These are phyloP conservation scores for Dryadula phaetusa DNA, from an alignment of 2,888 invertebrate genomes.

Conservation along the genomic window DNA sequence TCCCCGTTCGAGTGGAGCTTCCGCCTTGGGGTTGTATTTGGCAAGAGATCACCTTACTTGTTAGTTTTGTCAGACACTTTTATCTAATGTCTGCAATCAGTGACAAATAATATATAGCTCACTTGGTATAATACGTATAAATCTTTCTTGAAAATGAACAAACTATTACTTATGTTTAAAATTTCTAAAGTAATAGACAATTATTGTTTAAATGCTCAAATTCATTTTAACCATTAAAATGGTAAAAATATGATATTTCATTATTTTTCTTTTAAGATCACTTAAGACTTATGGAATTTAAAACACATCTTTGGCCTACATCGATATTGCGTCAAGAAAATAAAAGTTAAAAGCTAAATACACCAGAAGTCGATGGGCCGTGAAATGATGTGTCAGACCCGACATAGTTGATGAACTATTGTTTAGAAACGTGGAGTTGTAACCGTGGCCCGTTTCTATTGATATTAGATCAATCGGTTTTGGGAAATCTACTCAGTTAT, in stretches of 20 bases:
- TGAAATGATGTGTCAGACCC: conserved; percentile 65
- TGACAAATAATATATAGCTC: conserved; percentile 32
- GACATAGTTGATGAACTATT: conserved; percentile 69
- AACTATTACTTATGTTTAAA: too few relatives aligned
- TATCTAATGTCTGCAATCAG: conserved; percentile 67
- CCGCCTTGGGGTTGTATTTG: conserved; percentile 71
- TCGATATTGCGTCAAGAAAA: conserved; percentile 57
- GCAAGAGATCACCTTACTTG: conserved; percentile 67
- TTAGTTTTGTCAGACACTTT: conserved; percentile 69
- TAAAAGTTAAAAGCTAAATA: conserved; percentile 73
- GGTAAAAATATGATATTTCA: too few relatives aligned
- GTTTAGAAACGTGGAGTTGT: conserved; percentile 62
- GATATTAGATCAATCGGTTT: conserved; percentile 54
- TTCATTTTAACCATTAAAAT: too few relatives aligned
- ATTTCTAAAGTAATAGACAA: too few relatives aligned
- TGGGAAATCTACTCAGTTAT: conserved; percentile 45
- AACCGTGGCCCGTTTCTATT: conserved; percentile 46
- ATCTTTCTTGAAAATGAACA: not conserved
- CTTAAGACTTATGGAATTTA: not conserved
- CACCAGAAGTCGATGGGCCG: conserved; percentile 65
- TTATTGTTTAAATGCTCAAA: too few relatives aligned
- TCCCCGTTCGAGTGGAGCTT: conserved; percentile 69
- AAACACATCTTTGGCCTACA: conserved; percentile 1
- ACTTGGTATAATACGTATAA: not conserved
- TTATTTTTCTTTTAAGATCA: not conserved